Base-by-base conservation (phyloP, 1,140 invertebrate species). In the Leptonema lineaticorne region DNA sequence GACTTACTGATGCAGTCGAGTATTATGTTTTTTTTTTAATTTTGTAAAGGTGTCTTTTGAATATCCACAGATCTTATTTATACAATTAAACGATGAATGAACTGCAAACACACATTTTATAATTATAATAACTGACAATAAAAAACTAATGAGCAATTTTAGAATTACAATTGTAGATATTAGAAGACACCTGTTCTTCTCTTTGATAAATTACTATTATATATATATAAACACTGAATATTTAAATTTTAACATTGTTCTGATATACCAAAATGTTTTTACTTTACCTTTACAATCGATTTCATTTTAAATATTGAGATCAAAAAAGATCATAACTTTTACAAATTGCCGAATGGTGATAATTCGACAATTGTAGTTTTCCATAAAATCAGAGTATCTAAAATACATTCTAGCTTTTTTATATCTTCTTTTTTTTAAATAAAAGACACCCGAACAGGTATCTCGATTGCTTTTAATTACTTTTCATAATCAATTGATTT, bases 321-420 rank as follows among this genome's bases (percentile, higher is more conserved):
- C 69, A 70, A 67, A 41, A 59, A 64, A 46, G 62, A 64, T 64
- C 62, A 29, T 64, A 64, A 45, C 59, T 53, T 24, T 53, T n/a
- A 62, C 6, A 59, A 14, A 33, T 27, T 18, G 62, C 27, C 62
- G 37, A 64, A 64, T 30, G 45, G 50, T 64, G 50, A 16, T 50
- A 62, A 64, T 64, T 64, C 24, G 62, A 64, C 62, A 64, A 64
- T 62, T 62, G 22, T 26, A 41, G 26, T 50, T 37, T 30, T 48
- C 79, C 79, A 80, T 80, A 81, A 82, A 81, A 82, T 81, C 81
- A 82, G 78, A 82, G 82, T 83, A 82, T 82, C 81, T 83, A 83
- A 83, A 83, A 83, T 83, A 83, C 81, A 82, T 79, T 79, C 75
- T 80, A 82, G 81, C 80, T n/a, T 79, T 64, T 80, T 81, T 68